A percentile compares a stretch with the other conserved stretches of the same genome.
phyloP scores from a whole-genome alignment of 2,113 vertebrate species.

The Melanocharis versteri region DNA sequence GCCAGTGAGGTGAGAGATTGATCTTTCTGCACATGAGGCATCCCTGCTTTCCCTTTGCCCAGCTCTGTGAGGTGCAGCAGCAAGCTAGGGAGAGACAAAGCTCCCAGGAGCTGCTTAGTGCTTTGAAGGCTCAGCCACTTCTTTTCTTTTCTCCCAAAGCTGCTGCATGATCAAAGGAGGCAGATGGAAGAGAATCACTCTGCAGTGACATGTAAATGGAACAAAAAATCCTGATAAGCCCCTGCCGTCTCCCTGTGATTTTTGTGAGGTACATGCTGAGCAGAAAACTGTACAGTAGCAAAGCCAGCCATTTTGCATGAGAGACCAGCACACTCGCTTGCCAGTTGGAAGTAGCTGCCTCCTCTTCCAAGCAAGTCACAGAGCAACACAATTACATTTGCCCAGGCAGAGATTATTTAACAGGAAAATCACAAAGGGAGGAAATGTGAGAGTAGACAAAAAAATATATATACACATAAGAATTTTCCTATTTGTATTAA shows the following conservation, averaged over 20 bases:
- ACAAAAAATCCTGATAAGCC: neutral
- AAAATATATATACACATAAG: neutral
- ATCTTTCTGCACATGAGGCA: neutral
- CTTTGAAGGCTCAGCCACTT: conserved; percentile 41
- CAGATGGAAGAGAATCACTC: conserved; percentile 14
- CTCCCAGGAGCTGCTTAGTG: neutral
- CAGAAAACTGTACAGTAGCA: neutral
- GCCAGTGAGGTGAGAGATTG: neutral
- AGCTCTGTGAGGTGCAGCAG: neutral
- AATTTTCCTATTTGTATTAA: neutral
- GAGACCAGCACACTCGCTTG: neutral
- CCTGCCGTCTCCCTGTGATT: conserved; percentile 5
- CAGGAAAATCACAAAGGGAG: neutral
- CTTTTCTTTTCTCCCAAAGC: conserved; percentile 8
- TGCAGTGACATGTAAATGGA: neutral
- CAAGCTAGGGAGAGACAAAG: neutral
- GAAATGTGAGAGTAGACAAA: neutral
- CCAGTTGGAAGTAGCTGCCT: neutral
- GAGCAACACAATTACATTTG: neutral
- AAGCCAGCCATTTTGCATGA: neutral
- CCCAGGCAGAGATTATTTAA: neutral
- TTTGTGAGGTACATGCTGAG: neutral
- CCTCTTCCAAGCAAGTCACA: neutral
- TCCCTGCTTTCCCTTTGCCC: neutral
- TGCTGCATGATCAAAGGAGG: conserved; percentile 7